Conservation (phyloP, 1,140 invertebrate genomes). For the Copidosoma floridanum region DNA sequence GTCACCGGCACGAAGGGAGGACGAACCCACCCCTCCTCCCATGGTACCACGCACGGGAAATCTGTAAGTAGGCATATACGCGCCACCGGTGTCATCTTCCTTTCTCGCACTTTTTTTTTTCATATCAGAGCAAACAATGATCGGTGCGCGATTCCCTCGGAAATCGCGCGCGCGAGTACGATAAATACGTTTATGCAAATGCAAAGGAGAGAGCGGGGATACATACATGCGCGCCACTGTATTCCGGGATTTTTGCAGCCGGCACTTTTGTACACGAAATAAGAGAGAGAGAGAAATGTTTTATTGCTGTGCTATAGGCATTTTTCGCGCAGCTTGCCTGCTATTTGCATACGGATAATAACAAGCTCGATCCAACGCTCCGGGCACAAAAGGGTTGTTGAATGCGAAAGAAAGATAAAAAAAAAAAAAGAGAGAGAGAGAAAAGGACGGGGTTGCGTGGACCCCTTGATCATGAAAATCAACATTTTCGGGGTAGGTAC, state of each 20-base stretch:
- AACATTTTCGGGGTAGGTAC: slow-evolving; percentile 38
- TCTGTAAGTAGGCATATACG: too few relatives aligned
- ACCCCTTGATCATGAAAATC: slow-evolving; percentile 48
- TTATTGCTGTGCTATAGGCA: too few relatives aligned
- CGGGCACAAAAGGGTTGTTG: slow-evolving; percentile 15
- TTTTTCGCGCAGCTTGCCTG: slow-evolving; percentile 13
- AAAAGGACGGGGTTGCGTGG: background rate
- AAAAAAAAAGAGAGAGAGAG: slow-evolving; percentile 24
- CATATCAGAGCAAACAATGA: too few relatives aligned
- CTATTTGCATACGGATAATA: slow-evolving; percentile 20
- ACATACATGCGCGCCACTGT: background rate
- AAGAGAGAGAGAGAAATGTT: too few relatives aligned
- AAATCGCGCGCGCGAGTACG: background rate
- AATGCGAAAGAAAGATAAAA: slow-evolving; percentile 21
- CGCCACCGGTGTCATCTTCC: too few relatives aligned
- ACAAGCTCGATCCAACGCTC: too few relatives aligned
- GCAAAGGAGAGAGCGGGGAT: background rate
- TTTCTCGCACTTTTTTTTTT: too few relatives aligned
- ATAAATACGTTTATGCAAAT: slow-evolving; percentile 20
- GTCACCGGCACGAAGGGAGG: slow-evolving; percentile 35
- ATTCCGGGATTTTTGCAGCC: background rate
- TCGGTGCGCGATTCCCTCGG: too few relatives aligned
- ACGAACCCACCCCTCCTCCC: too few relatives aligned
- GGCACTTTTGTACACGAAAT: too few relatives aligned
- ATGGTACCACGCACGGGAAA: slow-evolving; percentile 16